Percentiles rank a stretch among this genome's conserved stretches.
phyloP scores from a whole-genome alignment of 2,797 vertebrate genomes.

The Melopsittacus undulatus region DNA sequence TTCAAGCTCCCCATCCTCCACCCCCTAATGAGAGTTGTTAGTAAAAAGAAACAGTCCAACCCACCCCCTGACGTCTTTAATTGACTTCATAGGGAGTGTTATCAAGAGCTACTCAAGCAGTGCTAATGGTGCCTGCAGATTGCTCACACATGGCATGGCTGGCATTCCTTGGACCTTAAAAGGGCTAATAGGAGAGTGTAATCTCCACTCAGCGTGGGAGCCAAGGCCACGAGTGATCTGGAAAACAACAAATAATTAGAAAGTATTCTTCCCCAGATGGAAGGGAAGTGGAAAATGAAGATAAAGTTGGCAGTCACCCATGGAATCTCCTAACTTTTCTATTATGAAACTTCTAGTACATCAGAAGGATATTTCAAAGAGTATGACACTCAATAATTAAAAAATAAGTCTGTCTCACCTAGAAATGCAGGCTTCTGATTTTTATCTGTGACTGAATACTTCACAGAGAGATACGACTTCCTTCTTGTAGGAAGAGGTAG shows the following conservation, averaged over 20 bases:
- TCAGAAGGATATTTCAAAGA: not conserved
- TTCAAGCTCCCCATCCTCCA: slow-evolving; percentile 23
- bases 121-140: slow-evolving; percentile 70
- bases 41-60: slow-evolving; percentile 50
- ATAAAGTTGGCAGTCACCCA: not conserved
- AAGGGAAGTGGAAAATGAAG: not conserved
- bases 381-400: not conserved
- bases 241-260: slow-evolving; percentile 60
- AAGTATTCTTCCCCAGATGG: slow-evolving; percentile 10
- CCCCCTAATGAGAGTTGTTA: slow-evolving; percentile 60
- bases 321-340: not conserved
- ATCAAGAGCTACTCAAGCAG: slow-evolving; percentile 73
- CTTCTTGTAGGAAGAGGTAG: not conserved
- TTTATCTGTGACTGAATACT: not conserved
- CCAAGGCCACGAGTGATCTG: slow-evolving; percentile 45
- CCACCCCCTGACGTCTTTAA: slow-evolving; percentile 78
- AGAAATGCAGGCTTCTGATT: not conserved
- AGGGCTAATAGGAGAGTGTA: slow-evolving; percentile 50
- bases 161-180: slow-evolving; percentile 62
- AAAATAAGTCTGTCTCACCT: not conserved
- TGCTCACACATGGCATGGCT: slow-evolving; percentile 68
- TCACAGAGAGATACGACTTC: not conserved
- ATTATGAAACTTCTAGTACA: not conserved
- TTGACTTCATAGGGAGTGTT: slow-evolving; percentile 75
- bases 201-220: slow-evolving; percentile 49